Evolutionary conservation across 2,797 vertebrate species (phyloP).

Genomic region (Discoglossus pictus): DNA sequence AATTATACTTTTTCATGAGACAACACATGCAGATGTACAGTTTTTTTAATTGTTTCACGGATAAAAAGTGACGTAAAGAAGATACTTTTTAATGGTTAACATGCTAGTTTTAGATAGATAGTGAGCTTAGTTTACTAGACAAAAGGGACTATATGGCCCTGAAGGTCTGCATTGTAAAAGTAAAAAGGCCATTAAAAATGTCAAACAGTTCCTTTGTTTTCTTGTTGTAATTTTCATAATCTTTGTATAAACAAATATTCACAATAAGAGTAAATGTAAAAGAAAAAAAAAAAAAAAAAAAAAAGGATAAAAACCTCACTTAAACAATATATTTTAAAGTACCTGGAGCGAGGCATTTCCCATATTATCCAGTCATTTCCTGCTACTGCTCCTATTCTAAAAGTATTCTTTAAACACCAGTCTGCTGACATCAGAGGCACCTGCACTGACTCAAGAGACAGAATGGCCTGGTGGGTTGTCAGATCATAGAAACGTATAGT

Average conservation of each 20-base stretch:
- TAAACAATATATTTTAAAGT: slow-evolving; percentile 27
- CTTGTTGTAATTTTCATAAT: no score
- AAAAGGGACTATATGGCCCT: no score
- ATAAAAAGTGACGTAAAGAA: no score
- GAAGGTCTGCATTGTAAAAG: no score
- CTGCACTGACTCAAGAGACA: slow-evolving; percentile 90
- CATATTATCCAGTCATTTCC: slow-evolving; percentile 95
- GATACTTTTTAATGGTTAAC: no score
- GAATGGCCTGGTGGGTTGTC: slow-evolving; percentile 87
- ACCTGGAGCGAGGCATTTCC: slow-evolving; percentile 95
- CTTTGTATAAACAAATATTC: slow-evolving; percentile 10
- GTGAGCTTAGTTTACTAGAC: no score
- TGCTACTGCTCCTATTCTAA: slow-evolving; percentile 91
- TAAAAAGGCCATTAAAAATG: no score
- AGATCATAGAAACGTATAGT: slow-evolving; percentile 93
- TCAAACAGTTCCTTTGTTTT: no score
- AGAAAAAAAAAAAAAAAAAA: not conserved
- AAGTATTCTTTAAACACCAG: slow-evolving; percentile 92
- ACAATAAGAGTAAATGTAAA: not conserved
- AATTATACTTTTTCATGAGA: no score
- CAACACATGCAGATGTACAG: no score
- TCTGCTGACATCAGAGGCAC: slow-evolving; percentile 90
- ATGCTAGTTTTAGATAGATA: no score
- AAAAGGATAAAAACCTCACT: not conserved
- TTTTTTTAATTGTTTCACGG: no score